These are phyloP conservation scores for Noctuana brunneofusca DNA, from an alignment of 2,888 invertebrate genomes.

Conservation along the genomic window DNA sequence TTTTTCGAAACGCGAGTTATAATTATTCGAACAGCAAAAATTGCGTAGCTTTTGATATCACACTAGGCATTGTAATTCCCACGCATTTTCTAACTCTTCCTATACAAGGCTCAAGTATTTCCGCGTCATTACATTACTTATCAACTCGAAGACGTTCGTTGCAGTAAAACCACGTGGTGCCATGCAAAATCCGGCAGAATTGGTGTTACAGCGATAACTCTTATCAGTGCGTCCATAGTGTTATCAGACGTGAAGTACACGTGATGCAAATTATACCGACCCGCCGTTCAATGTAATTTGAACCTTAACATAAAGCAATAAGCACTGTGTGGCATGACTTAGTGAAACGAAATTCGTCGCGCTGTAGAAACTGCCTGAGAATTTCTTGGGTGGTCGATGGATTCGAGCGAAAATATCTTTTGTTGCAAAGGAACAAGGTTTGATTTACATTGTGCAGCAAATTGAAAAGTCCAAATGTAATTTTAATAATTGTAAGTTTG, in stretches of 20 bases:
- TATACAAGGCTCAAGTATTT: slow-evolving; percentile 1
- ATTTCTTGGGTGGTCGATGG: slow-evolving; percentile 39
- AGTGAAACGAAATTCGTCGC: not conserved
- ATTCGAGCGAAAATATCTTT: not conserved
- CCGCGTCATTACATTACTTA: not conserved
- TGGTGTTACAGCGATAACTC: slow-evolving; percentile 39
- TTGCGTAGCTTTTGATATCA: too few relatives aligned
- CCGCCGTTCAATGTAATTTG: not conserved
- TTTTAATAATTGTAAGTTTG: slow-evolving; percentile 13
- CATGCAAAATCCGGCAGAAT: slow-evolving; percentile 4
- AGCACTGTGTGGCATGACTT: not conserved
- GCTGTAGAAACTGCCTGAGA: slow-evolving; percentile 8
- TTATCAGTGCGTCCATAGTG: slow-evolving; percentile 39
- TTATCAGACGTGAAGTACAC: slow-evolving; percentile 36
- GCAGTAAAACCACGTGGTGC: slow-evolving; percentile 1
- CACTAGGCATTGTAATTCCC: not conserved
- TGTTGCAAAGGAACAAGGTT: not conserved
- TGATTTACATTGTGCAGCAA: not conserved
- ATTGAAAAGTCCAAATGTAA: slow-evolving; percentile 4
- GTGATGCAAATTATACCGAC: slow-evolving; percentile 4
- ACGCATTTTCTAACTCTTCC: slow-evolving; percentile 1
- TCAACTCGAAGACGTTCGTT: not conserved
- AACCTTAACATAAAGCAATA: not conserved
- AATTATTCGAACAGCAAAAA: too few relatives aligned
- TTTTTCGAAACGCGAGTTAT: too few relatives aligned